Percentiles rank a stretch among this genome's conserved stretches.
These are phyloP conservation scores for Cerastis rubricosa DNA, from an alignment of 2,888 invertebrate species.

Conservation along the genomic window DNA sequence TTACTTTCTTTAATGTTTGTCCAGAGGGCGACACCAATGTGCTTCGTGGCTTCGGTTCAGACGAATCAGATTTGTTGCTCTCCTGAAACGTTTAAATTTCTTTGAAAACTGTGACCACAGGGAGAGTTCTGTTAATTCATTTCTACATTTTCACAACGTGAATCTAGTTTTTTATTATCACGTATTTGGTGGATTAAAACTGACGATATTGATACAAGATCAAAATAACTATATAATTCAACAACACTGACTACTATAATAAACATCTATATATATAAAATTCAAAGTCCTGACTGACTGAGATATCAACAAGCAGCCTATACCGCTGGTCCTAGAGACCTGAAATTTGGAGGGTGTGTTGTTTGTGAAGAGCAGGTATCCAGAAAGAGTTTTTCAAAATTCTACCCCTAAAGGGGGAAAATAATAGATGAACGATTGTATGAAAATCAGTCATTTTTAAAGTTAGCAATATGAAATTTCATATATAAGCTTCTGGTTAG, in stretches of 20 bases:
- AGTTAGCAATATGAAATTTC: too few species aligned
- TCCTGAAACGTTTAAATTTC: slow-evolving; percentile 54
- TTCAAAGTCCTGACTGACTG: too few species aligned
- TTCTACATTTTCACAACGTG: background rate
- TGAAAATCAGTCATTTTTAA: too few species aligned
- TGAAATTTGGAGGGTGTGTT: too few species aligned
- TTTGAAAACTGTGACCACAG: background rate
- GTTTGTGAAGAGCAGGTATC: too few species aligned
- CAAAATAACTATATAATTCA: background rate
- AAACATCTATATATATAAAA: too few species aligned
- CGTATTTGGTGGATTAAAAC: background rate
- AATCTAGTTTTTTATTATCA: background rate
- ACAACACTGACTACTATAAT: background rate
- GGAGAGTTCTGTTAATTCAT: background rate
- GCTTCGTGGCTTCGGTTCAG: slow-evolving; percentile 55
- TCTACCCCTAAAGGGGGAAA: too few species aligned
- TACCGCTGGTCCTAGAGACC: too few species aligned
- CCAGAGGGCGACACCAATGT: slow-evolving; percentile 82
- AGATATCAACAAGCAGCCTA: too few species aligned
- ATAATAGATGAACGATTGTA: too few species aligned
- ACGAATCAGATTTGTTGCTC: slow-evolving; percentile 23
- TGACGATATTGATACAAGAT: background rate
- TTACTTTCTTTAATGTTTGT: slow-evolving; percentile 86
- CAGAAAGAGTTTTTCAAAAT: too few species aligned
- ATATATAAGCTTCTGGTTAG: too few species aligned